These are phyloP conservation scores for Sorex maritimensis DNA, from an alignment of 2,797 vertebrate species.

Conservation along the genomic window DNA sequence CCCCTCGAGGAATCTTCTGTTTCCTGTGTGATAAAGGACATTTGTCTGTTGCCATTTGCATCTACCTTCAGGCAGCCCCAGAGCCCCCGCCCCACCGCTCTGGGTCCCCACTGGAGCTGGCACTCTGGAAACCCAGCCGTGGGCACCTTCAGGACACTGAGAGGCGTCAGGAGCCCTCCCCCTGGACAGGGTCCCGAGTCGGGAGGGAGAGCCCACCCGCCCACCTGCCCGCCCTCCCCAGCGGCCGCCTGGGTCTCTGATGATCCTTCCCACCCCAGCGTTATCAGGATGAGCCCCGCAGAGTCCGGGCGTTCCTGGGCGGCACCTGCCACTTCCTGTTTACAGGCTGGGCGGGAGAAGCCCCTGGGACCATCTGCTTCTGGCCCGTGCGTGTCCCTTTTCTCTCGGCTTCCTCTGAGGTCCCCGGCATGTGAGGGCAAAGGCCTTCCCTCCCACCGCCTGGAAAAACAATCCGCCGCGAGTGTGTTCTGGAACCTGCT, in stretches of 20 bases:
- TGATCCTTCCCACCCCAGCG: background rate
- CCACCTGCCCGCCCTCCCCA: background rate
- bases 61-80: constrained; percentile 44
- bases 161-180: too few species aligned
- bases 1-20: constrained; percentile 55
- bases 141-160: too few species aligned
- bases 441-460: background rate
- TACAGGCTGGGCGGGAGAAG: background rate
- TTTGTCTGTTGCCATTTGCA: background rate
- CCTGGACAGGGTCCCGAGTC: background rate
- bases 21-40: constrained; percentile 76
- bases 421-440: background rate
- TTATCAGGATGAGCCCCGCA: background rate
- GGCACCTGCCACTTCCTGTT: constrained; percentile 77
- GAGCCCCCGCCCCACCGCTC: background rate
- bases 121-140: constrained; percentile 44
- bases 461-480: background rate
- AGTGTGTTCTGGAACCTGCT: background rate
- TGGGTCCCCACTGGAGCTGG: background rate
- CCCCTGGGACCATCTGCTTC: background rate
- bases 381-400: background rate
- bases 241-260: background rate
- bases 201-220: background rate
- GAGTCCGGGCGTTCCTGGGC: background rate
- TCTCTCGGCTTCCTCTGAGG: constrained; percentile 65